A percentile compares a stretch with the other conserved stretches of the same genome.
Evolutionary conservation across 2,888 invertebrate species (phyloP).

Genomic region (Bruchidius siliquastri): DNA sequence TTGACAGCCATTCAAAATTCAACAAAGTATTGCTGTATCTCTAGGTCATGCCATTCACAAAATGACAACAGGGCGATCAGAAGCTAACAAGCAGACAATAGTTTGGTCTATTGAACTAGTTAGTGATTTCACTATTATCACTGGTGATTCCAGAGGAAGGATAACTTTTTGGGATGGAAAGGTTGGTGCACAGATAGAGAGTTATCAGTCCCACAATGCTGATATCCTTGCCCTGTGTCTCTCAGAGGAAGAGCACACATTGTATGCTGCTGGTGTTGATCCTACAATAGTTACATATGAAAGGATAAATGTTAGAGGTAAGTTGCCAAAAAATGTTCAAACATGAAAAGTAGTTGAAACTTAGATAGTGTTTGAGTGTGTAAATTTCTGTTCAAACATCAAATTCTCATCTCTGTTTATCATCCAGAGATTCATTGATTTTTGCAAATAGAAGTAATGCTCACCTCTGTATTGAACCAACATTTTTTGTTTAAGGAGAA

Average conservation of each 20-base stretch:
- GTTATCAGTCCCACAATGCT: constrained; percentile 73
- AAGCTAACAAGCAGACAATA: constrained; percentile 64
- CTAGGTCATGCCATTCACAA: constrained; percentile 76
- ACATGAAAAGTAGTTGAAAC: no score
- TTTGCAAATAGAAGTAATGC: no score
- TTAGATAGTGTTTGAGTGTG: no score
- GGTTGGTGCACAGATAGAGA: constrained; percentile 72
- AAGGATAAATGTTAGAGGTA: constrained; percentile 55
- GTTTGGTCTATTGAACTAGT: constrained; percentile 84
- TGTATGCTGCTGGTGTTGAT: constrained; percentile 80
- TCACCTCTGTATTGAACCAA: no score
- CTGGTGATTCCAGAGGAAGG: constrained; percentile 83
- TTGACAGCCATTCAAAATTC: no score
- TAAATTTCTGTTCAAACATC: no score
- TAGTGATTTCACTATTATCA: constrained; percentile 75
- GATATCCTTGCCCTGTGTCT: constrained; percentile 75
- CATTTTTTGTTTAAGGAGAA: constrained; percentile 24
- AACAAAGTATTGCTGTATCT: constrained; percentile 3
- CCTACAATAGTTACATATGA: constrained; percentile 73
- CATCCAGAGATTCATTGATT: no score
- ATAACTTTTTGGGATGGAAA: constrained; percentile 85
- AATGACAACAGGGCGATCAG: constrained; percentile 66
- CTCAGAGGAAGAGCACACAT: constrained; percentile 61
- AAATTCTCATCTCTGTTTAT: no score
- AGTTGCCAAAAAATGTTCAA: no score